phyloP scores from a whole-genome alignment of 1,140 invertebrate genomes.

The Platorchestia sp. region DNA sequence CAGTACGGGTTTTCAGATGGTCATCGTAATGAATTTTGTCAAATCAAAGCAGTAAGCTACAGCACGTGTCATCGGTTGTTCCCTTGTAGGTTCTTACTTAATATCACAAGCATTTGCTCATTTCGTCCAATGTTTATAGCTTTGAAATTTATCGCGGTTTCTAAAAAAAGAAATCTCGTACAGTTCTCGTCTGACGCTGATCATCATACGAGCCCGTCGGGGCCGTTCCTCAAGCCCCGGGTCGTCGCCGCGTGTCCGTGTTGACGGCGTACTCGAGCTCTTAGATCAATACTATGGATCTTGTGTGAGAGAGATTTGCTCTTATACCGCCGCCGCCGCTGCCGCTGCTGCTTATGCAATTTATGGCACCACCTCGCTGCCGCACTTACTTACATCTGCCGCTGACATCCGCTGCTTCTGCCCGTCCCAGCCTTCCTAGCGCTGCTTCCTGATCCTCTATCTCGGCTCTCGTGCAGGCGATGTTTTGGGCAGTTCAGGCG shows the following conservation, averaged over 20 bases:
- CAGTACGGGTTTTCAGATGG: neutral
- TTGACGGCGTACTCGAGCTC: slow-evolving; percentile 18
- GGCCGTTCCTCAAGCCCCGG: neutral
- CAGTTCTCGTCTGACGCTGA: neutral
- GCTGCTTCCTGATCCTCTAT: neutral
- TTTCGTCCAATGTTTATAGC: neutral
- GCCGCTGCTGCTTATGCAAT: slow-evolving; percentile 25
- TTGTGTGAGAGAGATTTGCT: slow-evolving; percentile 42
- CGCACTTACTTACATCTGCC: slow-evolving; percentile 2
- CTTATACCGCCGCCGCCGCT: neutral
- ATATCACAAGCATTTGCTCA: neutral
- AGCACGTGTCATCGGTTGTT: neutral
- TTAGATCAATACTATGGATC: slow-evolving; percentile 41
- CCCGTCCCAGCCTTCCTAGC: neutral
- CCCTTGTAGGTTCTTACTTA: neutral
- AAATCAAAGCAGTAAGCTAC: too few species aligned
- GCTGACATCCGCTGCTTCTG: neutral
- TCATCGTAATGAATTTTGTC: too few species aligned
- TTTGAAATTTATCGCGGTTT: neutral
- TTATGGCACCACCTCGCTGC: slow-evolving; percentile 17
- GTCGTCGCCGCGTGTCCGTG: neutral
- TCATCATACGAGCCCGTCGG: neutral
- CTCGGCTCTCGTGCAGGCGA: neutral
- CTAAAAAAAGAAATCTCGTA: neutral
- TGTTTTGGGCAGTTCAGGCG: too few species aligned